phyloP scores from a whole-genome alignment of 2,888 invertebrate species.

The Anthoptus insignis region DNA sequence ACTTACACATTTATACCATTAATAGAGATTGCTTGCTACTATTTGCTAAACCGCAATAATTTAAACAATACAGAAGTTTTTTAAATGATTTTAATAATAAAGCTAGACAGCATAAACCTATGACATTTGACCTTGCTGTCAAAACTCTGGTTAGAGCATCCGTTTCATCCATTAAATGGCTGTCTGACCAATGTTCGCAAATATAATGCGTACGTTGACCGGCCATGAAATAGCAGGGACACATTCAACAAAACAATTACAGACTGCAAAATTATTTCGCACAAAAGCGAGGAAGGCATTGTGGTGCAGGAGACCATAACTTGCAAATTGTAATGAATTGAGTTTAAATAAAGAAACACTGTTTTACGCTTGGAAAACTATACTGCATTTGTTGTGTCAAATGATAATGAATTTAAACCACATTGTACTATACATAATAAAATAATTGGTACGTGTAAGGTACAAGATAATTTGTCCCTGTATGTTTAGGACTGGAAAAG shows the following conservation, averaged over 20 bases:
- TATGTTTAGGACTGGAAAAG: too few species aligned
- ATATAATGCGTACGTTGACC: slow-evolving; percentile 28
- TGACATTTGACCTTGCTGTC: slow-evolving; percentile 12
- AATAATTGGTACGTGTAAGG: too few species aligned
- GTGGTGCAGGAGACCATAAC: slow-evolving; percentile 45
- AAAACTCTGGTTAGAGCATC: slow-evolving; percentile 21
- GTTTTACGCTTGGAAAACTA: slow-evolving; percentile 23
- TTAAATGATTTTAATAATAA: background rate
- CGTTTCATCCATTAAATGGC: slow-evolving; percentile 22
- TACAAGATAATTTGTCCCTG: too few species aligned
- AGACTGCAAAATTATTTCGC: slow-evolving; percentile 44
- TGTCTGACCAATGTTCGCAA: slow-evolving; percentile 23
- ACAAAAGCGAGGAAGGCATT: slow-evolving; percentile 31
- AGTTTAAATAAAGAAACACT: slow-evolving; percentile 43
- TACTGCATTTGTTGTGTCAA: background rate
- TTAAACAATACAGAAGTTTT: too few species aligned
- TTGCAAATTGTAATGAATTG: slow-evolving; percentile 41
- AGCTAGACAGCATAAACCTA: background rate
- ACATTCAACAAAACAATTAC: slow-evolving; percentile 40
- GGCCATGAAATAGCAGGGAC: slow-evolving; percentile 14
- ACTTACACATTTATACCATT: too few species aligned
- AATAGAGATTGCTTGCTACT: too few species aligned
- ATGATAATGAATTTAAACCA: background rate
- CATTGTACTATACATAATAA: too few species aligned
- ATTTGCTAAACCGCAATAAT: too few species aligned